A percentile compares a stretch with the other conserved stretches of the same genome.
Evolutionary conservation across 2,888 invertebrate genomes (phyloP).

Genomic region (Clostera curtula): DNA sequence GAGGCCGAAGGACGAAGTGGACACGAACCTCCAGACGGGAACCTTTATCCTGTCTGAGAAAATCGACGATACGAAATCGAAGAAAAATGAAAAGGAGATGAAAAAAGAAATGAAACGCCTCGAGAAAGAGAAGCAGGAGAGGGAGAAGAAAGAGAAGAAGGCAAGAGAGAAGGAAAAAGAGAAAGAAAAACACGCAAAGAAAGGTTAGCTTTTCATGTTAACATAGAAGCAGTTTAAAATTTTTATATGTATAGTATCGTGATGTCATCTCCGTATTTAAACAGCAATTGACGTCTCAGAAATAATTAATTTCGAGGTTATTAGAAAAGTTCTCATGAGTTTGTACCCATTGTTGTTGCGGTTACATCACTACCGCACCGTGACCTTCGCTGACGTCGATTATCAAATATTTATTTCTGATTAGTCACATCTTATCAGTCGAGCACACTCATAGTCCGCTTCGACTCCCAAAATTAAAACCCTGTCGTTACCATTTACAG

Average conservation of each 20-base stretch:
- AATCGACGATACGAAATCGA: constrained; percentile 66
- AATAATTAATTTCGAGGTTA: constrained; percentile 33
- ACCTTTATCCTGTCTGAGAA: constrained; percentile 76
- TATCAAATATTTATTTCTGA: constrained; percentile 41
- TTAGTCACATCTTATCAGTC: constrained; percentile 21
- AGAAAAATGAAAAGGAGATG: constrained; percentile 64
- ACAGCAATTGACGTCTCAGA: constrained; percentile 20
- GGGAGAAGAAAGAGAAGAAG: constrained; percentile 68
- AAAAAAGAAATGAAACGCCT: constrained; percentile 70
- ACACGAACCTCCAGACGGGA: constrained; percentile 60
- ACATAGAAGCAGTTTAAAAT: constrained; percentile 7
- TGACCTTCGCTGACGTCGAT: constrained; percentile 51
- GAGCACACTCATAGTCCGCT: too few species aligned
- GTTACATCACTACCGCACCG: constrained; percentile 45
- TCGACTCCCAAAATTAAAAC: too few species aligned
- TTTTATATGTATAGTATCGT: constrained; percentile 28
- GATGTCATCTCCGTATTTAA: constrained; percentile 48
- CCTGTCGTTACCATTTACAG: too few species aligned
- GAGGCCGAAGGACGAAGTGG: constrained; percentile 63
- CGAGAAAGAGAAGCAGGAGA: constrained; percentile 66
- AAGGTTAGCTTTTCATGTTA: constrained; percentile 40
- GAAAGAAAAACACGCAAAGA: constrained; percentile 58
- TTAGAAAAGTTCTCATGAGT: constrained; percentile 35
- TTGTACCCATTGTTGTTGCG: constrained; percentile 39
- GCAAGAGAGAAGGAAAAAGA: constrained; percentile 69